Base-by-base conservation (phyloP, 2,113 vertebrate genomes). In the Nipponia nippon region DNA sequence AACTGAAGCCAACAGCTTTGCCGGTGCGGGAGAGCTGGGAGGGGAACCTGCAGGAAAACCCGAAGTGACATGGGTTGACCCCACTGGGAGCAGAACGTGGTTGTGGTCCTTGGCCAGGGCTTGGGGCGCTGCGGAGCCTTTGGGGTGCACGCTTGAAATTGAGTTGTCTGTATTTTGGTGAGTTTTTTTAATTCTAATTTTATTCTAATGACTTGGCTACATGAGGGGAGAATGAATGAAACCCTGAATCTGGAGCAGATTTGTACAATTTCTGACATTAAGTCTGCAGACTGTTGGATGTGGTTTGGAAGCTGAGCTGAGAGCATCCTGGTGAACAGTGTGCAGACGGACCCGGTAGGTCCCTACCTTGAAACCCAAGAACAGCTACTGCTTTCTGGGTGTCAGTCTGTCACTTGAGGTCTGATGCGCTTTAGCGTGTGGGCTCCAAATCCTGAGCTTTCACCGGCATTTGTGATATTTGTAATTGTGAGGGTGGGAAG, bases 21-120 rank as follows among this genome's bases (percentile, higher is more conserved):
- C 69, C 0, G 10, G 62, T 61, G 71, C 23, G 49, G 89, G 91
- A 87, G 89, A 88, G 84, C 38, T 0, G 5, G 90, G 96, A 96
- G 78, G 75, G 62, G 81, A 97, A 92, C 87, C 66, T 83, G 91
- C 77, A 85, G 47, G 65, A 82, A 27, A 96, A 94, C 44, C 65
- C 49, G 36, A 75, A 88, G 87, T 7, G 8, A 44, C 2, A 52
- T 87, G 93, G 73, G 25, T 58, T 72, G 61, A 61, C 20, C 29
- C 53, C 2, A 0, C 0, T 25, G 56, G 52, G 70, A 65, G 46
- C 66, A 40, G 80, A 50, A 9, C 0, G 1, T 44, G 73, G 55
- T 56, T 0, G 0, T 61, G 56, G 56, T 36, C 70, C 49, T 26
- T 12, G 50, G 79, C 36, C 16, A 66, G 61, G 42, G 56, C 47